Evolutionary conservation across 2,888 invertebrate species (phyloP).

Genomic region (Metalampra italica): DNA sequence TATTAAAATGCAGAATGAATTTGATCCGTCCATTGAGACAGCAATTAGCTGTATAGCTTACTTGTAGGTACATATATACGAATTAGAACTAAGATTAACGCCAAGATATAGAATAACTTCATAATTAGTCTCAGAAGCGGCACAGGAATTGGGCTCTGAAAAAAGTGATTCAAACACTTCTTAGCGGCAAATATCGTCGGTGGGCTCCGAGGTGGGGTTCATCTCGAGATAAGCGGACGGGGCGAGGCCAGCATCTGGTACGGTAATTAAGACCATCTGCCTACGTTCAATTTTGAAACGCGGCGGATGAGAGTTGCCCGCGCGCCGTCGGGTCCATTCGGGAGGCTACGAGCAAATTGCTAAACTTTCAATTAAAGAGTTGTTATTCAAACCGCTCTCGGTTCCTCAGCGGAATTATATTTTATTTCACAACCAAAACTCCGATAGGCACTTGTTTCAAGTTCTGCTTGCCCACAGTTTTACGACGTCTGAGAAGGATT

Average conservation of each 20-base stretch:
- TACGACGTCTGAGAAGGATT: slow-evolving; percentile 51
- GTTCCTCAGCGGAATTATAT: slow-evolving; percentile 67
- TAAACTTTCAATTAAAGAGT: slow-evolving; percentile 79
- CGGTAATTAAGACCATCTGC: slow-evolving; percentile 78
- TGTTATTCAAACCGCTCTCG: slow-evolving; percentile 74
- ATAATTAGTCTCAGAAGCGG: slow-evolving; percentile 39
- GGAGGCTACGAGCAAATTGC: slow-evolving; percentile 76
- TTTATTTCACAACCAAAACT: slow-evolving; percentile 67
- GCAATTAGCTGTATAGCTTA: too few relatives aligned
- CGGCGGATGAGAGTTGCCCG: slow-evolving; percentile 65
- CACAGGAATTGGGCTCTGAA: slow-evolving; percentile 46
- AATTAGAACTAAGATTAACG: too few relatives aligned
- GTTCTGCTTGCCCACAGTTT: slow-evolving; percentile 53
- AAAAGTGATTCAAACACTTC: slow-evolving; percentile 53
- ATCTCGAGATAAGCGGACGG: slow-evolving; percentile 61
- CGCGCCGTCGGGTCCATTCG: slow-evolving; percentile 71
- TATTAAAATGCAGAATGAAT: too few relatives aligned
- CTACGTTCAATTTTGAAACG: slow-evolving; percentile 77
- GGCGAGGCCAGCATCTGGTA: slow-evolving; percentile 60
- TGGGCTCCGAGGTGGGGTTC: slow-evolving; percentile 56
- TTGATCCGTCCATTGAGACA: too few relatives aligned
- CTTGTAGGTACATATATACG: too few relatives aligned
- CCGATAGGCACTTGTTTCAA: slow-evolving; percentile 62
- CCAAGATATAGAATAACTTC: slow-evolving; percentile 24
- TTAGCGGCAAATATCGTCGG: slow-evolving; percentile 54